phyloP scores from a whole-genome alignment of 2,888 invertebrate species.

The Morpho helenor region DNA sequence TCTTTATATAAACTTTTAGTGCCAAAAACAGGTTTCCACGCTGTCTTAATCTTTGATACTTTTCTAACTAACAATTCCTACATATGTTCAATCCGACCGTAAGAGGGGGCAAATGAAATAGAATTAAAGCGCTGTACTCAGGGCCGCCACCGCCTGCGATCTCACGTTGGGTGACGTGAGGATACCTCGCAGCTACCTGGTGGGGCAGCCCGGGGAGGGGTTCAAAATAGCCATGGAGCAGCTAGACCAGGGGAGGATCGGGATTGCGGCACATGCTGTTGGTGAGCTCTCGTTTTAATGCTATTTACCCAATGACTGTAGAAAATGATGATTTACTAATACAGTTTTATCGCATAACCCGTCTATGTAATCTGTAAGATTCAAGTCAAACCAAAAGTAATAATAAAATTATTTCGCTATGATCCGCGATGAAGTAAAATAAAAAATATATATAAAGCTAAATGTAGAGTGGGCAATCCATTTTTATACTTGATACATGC shows the following conservation, averaged over 20 bases:
- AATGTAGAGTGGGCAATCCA: too few relatives aligned
- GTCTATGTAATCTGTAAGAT: neutral
- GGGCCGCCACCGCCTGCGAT: conserved; percentile 85
- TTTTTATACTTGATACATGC: too few relatives aligned
- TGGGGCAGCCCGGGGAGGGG: conserved; percentile 81
- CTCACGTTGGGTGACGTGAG: conserved; percentile 83
- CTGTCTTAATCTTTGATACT: neutral
- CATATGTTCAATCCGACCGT: conserved; percentile 12
- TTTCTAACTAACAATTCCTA: conserved; percentile 2
- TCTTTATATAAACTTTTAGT: too few relatives aligned
- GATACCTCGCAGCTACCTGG: conserved; percentile 72
- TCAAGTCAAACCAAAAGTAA: neutral
- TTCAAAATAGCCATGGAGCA: conserved; percentile 87
- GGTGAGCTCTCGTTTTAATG: conserved; percentile 54
- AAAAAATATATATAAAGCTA: too few relatives aligned
- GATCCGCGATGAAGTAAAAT: too few relatives aligned
- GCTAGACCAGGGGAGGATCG: conserved; percentile 85
- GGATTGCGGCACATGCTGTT: conserved; percentile 86
- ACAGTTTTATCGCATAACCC: too few relatives aligned
- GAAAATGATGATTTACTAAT: neutral
- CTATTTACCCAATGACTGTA: neutral
- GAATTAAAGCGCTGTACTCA: conserved; percentile 49
- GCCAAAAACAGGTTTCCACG: too few relatives aligned
- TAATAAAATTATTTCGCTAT: too few relatives aligned
- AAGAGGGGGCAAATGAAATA: conserved; percentile 45